Evolutionary conservation across 2,113 vertebrate species (phyloP).

Genomic region (Acrocephalus arundinaceus): DNA sequence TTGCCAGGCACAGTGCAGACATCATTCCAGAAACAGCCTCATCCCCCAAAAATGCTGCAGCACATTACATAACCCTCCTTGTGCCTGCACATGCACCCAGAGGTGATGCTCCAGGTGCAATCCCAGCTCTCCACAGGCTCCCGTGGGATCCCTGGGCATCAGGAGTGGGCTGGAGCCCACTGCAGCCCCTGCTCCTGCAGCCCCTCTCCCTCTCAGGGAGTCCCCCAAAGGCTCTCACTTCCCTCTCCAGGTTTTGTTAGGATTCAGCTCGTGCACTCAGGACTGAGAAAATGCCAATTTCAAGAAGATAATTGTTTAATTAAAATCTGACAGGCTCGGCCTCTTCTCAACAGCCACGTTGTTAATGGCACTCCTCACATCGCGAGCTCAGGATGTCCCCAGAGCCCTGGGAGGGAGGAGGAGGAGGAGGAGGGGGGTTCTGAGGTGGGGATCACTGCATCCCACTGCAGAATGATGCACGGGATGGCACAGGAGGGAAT

Average conservation of each 20-base stretch:
- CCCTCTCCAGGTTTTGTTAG: neutral
- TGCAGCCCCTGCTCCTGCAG: neutral
- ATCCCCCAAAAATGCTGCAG: neutral
- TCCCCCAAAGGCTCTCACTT: neutral
- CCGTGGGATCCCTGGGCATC: neutral
- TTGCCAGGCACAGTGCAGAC: fast-evolving
- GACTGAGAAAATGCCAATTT: conserved; percentile 8
- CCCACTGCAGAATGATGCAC: fast-evolving
- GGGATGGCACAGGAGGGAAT: fast-evolving
- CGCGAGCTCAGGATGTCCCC: neutral
- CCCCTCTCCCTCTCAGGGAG: neutral
- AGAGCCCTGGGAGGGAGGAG: neutral
- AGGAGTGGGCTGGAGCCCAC: neutral
- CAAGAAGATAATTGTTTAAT: conserved; percentile 58
- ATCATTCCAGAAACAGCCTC: neutral
- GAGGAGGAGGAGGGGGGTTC: neutral
- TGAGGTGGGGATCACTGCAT: neutral
- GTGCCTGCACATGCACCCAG: neutral
- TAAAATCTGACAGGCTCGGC: conserved; percentile 31
- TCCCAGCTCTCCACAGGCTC: neutral
- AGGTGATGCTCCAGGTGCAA: neutral
- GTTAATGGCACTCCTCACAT: neutral
- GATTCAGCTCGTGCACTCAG: neutral
- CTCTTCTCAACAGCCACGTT: neutral
- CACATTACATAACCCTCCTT: neutral